Evolutionary conservation across 1,140 invertebrate genomes (phyloP), one percentile per base, ranked within the genome.

Genomic region (Nautilus pompilius): DNA sequence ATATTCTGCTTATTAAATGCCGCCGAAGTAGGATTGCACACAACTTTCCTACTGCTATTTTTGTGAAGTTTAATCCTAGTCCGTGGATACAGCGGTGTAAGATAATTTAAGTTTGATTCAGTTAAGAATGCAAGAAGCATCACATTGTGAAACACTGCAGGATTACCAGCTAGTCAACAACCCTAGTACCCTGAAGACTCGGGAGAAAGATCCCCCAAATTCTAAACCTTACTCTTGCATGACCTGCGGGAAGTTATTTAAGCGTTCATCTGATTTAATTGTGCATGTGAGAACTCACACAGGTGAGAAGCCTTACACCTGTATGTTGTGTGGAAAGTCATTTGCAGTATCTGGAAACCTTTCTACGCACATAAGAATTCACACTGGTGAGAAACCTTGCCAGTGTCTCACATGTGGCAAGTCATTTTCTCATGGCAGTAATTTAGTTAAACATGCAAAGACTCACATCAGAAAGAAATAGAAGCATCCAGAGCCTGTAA

Each of bases 211-310:
- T 6, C 82, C 82, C 60, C 83, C 79, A 10, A 79, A 78, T 28
- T 80, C 79, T 48, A 83, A 80, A 65, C 82, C 82, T 3, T 83
- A 78, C 63, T 72, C 72, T 8, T 83, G 82, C 65, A 53, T 59
- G 24, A 64, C 63, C 29, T 83, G 81, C 63, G 74, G 68, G n/a
- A 81, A 82, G 62, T 72, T 78, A 10, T 83, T 83, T n/a, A n/a
- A n/a, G n/a, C n/a, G n/a, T n/a, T n/a, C n/a, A n/a, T n/a, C n/a
- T n/a, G n/a, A n/a, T n/a, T n/a, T n/a, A n/a, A n/a, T n/a, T n/a
- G n/a, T n/a, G n/a, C 93, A 94, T 79, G 91, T 93, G 3, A 85
- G 92, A 29, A 94, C 93, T 73, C 93, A 94, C 76, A 94, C 92
- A 0, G 92, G 92, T 1, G 87, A 90, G 63, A 84, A 89, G 3